phyloP scores from a whole-genome alignment of 1,140 invertebrate genomes.

The Brachionus rotundiformis region DNA sequence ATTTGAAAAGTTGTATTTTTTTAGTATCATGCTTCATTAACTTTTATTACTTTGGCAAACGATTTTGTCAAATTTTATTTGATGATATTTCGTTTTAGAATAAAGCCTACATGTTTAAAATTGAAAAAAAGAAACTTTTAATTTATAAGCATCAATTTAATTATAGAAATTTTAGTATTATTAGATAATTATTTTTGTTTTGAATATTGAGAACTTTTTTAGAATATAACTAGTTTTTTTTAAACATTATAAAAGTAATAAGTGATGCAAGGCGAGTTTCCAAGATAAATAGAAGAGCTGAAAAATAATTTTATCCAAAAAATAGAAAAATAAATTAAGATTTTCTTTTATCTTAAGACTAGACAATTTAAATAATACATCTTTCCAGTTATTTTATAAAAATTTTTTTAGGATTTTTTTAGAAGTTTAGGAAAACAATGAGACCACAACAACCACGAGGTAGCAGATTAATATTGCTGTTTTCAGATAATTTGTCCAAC shows the following conservation, averaged over 20 bases:
- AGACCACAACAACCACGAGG: background rate
- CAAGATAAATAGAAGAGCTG: conserved; percentile 17
- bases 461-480: background rate
- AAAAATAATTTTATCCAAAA: background rate
- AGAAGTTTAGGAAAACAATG: background rate
- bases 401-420: too few species aligned
- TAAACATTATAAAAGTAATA: background rate
- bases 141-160: background rate
- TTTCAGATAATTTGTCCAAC: conserved; percentile 28
- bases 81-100: background rate
- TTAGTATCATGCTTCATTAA: background rate
- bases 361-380: too few species aligned
- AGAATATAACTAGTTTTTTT: background rate
- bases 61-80: background rate
- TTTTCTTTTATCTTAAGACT: too few species aligned
- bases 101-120: background rate
- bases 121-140: background rate
- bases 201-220: background rate
- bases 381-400: too few species aligned
- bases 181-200: background rate
- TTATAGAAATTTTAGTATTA: background rate
- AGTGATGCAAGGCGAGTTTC: background rate
- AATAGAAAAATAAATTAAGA: background rate
- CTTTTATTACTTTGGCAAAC: background rate
- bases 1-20: background rate